Evolutionary conservation across 2,797 vertebrate genomes (phyloP), one percentile per base, ranked within the genome.

Genomic region (Tragopan temminckii): DNA sequence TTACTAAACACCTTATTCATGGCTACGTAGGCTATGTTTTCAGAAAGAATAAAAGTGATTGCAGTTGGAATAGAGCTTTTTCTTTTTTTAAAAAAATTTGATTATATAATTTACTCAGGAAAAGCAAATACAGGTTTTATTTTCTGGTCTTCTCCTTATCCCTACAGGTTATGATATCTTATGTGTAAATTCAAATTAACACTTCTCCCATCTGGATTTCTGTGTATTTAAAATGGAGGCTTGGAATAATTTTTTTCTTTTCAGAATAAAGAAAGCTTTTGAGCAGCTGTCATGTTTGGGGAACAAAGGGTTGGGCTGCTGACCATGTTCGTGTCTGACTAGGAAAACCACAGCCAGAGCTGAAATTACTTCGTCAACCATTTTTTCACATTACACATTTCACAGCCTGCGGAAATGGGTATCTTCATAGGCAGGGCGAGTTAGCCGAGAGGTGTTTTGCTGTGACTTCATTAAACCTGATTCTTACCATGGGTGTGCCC

Each of bases 171-270:
- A 42, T 88, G 78, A 74, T 71, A 87, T 14, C 1, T 1, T 25
- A 84, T 29, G 59, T 90, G 78, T 70, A 82, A 93, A 84, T 90
- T 95, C 71, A 94, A 62, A 92, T 69, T 50, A 94, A 71, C 68
- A 85, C 80, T 93, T 91, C 42, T 87, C 42, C 64, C 66, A 75
- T 69, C 88, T 87, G 84, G 27, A 96, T 80, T 94, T 89, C 78
- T 62, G 13, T 85, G 50, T 79, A 81, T 90, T 86, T 79, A 86
- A 89, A 81, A n/a, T 58, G 62, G 36, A 91, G 16, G 11, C 52
- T 87, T 77, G 61, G 50, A 91, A 80, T 52, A 88, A 31, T 77
- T 19, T 42, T 61, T 29, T 62, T 68, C n/a, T 77, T 70, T 69
- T 84, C 35, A 82, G 29, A 88, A 71, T 24, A 85, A 80, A 59